Evolutionary conservation across 1,140 invertebrate species (phyloP), one percentile per base, ranked within the genome.

Genomic region (Trichomalopsis sarcophagae): DNA sequence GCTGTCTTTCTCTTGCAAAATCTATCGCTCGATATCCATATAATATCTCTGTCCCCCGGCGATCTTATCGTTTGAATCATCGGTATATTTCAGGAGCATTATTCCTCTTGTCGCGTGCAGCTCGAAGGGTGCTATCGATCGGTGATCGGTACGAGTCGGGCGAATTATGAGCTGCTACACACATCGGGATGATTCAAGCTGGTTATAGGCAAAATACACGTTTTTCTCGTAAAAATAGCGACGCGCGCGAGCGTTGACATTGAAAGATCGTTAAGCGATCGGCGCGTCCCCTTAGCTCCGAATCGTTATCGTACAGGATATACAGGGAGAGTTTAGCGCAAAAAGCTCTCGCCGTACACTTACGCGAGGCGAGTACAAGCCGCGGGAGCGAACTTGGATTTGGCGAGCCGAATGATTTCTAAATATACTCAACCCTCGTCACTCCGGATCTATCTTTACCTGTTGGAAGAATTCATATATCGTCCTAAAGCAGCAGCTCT

Each of bases 351-450:
- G 82, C 21, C 9, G 40, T 10, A 7, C 1, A 14, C 23, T 6
- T 23, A 23, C 23, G 68, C 23, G 68, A 6, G 55, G n/a, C n/a
- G 66, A 75, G 36, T 62, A 17, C n/a, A n/a, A 36, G 36, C 50
- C 33, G 68, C 27, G 79, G 23, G 68, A 69, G 27, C 85, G 82
- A 87, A 88, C 90, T 92, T 88, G 89, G 90, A 90, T 92, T 92
- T 93, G 93, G 93, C 92, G 92, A 93, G 91, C 91, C 87, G 88
- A 87, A 88, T 90, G 90, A 92, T 91, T 92, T 93, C 92, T 93
- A 93, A 93, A 93, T 93, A 91, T 93, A 93, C 87, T 88, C 90
- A 87, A 90, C 91, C 91, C 92, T 91, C 92, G 92, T 92, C 91
- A 90, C 89, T 90, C 4, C 13, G 17, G 87, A 91, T 93, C 92